A percentile compares a stretch with the other conserved stretches of the same genome.
phyloP scores from a whole-genome alignment of 2,888 invertebrate species.

The Dynastes maya region DNA sequence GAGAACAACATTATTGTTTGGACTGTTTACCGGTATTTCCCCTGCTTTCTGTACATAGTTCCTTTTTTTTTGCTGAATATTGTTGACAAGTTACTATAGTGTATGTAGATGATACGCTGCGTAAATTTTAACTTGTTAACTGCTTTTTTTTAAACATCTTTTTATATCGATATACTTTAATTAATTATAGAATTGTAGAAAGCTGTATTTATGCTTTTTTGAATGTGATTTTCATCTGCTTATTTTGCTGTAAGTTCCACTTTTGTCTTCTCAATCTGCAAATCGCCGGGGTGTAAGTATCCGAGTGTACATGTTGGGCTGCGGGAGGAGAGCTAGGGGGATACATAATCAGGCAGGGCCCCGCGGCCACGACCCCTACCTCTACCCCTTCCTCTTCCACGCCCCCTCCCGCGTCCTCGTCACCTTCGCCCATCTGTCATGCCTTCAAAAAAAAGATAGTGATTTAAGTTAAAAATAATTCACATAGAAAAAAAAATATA shows the following conservation, averaged over 20 bases:
- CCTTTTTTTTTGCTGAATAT: too few species aligned
- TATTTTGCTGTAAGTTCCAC: background rate
- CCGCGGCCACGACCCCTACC: conserved; percentile 84
- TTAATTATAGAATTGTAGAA: conserved; percentile 15
- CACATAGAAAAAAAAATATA: background rate
- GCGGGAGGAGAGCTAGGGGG: conserved; percentile 68
- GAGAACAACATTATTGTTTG: too few species aligned
- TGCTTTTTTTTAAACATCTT: background rate
- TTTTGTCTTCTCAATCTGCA: background rate
- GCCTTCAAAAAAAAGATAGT: conserved; percentile 70
- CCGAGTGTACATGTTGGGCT: conserved; percentile 51
- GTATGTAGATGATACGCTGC: too few species aligned
- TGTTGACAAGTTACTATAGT: too few species aligned
- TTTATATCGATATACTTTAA: conserved; percentile 3
- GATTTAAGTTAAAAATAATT: conserved; percentile 2
- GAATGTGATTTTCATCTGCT: background rate
- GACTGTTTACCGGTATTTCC: too few species aligned
- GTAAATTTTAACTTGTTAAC: too few species aligned
- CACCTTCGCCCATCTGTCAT: conserved; percentile 89
- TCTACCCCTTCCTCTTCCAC: conserved; percentile 81
- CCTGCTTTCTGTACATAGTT: too few species aligned
- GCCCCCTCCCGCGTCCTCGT: conserved; percentile 91
- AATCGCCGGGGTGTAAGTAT: conserved; percentile 37
- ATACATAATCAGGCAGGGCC: conserved; percentile 68
- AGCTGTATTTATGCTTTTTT: background rate